Base-by-base conservation (phyloP, 2,797 vertebrate genomes). In the Amazona finschi region DNA sequence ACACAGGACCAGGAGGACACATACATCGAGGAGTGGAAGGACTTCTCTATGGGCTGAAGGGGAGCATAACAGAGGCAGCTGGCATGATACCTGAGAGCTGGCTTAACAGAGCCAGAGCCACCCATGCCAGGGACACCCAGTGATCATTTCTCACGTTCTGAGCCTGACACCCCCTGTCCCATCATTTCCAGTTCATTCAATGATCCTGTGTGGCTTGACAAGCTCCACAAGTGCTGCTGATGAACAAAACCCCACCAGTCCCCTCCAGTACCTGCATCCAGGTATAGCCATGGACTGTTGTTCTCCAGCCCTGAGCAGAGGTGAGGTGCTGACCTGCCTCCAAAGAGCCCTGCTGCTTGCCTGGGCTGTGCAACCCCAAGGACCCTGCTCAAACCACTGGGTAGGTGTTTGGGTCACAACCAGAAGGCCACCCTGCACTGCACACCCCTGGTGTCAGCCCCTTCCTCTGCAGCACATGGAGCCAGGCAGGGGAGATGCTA, bases 371-470 rank as follows among this genome's bases (percentile, higher is more conserved):
- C 15, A 43, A 73, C 12, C 12, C 15, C 0, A 1, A 27, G 38
- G 43, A 62, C 17, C 8, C 69, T 62, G 57, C 52, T 30, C 0
- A 0, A 62, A 58, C 25, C 8, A 1, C 15, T 27, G 72, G 25
- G 15, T 4, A 31, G 30, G 33, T 49, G 30, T 43, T 43, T 46
- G 43, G 31, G 33, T 17, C 12, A 36, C 2, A 33, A 55, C 25
- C 67, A 83, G 49, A 65, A 18, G 0, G 3, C 8, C 61, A 88
- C 57, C 9, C 22, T 4, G 33, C 15, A 33, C 38, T 30, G 21
- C 5, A 60, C 41, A 20, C 14, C 30, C 49, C 38, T 0, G 1
- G 43, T 1, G 0, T 70, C 55, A 65, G 31, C 22, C n/a, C 49
- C 46, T 74, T 33, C 47, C 55, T 44, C 30, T 21, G 8, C 0